A percentile compares a stretch with the other conserved stretches of the same genome.
Evolutionary conservation across 2,113 vertebrate genomes (phyloP).

Genomic region (Urocitellus parryii): DNA sequence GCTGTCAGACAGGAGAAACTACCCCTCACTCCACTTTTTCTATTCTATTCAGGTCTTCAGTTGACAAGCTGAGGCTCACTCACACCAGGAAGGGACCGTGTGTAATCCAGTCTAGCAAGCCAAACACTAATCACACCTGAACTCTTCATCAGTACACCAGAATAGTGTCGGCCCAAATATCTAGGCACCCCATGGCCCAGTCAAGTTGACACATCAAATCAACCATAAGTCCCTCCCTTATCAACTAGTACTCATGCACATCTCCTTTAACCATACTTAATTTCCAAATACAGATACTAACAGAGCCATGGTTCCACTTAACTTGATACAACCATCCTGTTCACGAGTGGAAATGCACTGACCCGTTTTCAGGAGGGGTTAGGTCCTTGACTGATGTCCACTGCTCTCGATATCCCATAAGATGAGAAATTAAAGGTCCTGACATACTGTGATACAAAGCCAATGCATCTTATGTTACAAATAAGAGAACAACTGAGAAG

Average conservation of each 20-base stretch:
- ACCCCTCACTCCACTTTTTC: neutral
- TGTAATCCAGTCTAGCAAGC: neutral
- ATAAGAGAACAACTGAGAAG: neutral
- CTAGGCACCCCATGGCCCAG: neutral
- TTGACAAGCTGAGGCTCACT: neutral
- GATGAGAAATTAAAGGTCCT: neutral
- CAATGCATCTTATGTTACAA: neutral
- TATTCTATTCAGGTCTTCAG: neutral
- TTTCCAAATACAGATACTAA: neutral
- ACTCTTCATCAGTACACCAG: neutral
- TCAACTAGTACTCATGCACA: neutral
- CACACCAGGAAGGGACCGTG: too few species aligned
- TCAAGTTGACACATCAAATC: neutral
- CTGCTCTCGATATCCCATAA: neutral
- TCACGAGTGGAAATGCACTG: neutral
- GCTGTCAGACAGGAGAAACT: neutral
- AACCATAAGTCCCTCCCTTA: neutral
- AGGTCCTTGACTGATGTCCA: neutral
- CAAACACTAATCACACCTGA: too few species aligned
- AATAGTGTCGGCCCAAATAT: neutral
- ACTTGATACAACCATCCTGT: neutral
- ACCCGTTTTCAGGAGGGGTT: neutral
- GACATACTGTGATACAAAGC: neutral
- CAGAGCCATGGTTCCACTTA: neutral
- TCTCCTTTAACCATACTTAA: neutral